phyloP scores from a whole-genome alignment of 2,113 vertebrate genomes.

The Hemicordylus capensis region DNA sequence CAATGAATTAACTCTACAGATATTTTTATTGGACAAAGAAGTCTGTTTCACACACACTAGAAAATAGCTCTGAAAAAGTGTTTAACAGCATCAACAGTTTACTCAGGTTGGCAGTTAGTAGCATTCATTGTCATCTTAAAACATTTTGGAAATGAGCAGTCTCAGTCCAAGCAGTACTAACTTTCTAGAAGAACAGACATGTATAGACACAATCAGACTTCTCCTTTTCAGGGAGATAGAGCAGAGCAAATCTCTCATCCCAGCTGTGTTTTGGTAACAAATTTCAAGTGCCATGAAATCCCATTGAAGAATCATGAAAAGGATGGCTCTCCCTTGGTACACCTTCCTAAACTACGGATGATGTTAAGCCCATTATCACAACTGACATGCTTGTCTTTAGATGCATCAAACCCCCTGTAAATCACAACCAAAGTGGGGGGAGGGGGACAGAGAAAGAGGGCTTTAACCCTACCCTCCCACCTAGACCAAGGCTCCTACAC shows the following conservation, averaged over 20 bases:
- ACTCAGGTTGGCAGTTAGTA: background rate
- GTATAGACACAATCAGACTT: background rate
- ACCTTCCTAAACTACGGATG: no score
- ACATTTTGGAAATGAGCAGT: background rate
- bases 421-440: no score
- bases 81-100: background rate
- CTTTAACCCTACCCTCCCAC: no score
- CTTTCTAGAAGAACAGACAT: background rate
- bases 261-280: background rate
- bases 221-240: background rate
- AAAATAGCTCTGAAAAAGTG: background rate
- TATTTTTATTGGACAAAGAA: conserved; percentile 19
- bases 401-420: no score
- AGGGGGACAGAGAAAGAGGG: no score
- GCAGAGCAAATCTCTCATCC: background rate
- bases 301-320: background rate
- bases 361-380: no score
- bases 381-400: no score
- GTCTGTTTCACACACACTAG: background rate
- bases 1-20: conserved; percentile 11
- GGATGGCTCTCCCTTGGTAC: background rate
- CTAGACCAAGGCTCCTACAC: no score
- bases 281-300: background rate
- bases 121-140: conserved; percentile 16
- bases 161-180: background rate